Evolutionary conservation across 2,888 invertebrate species (phyloP), one percentile per base, ranked within the genome.

Genomic region (Malthinus flaveolus): DNA sequence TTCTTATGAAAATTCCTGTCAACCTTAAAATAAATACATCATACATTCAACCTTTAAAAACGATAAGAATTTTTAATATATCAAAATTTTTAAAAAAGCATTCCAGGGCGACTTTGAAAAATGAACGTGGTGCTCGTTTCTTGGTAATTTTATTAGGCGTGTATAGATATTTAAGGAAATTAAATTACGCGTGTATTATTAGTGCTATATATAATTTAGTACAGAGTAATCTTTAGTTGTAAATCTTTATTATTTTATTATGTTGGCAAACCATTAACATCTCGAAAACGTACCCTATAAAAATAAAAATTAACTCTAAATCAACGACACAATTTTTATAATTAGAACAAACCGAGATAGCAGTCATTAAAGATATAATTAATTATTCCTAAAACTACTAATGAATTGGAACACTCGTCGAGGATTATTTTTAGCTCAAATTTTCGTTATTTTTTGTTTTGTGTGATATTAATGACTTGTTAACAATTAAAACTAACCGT

Each of bases 181-280:
- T 56, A 61, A 61, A 61, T 61, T 61, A 61, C 56, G 61, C 61
- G 56, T 59, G 55, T 55, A 59, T 59, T 59, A 59, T 55, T 50
- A 39, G 13, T 46, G 50, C 50, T 46, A 50, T 55, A 55, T 59
- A 49, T 59, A 59, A 59, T 59, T 55, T 59, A 35, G 15, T 13
- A 42, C 13, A 15, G 39, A 12, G 12, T 35, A 53, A 55, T 54
- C 47, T 39, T 46, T 11, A 35, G 55, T 44, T 48, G 50, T 55
- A 59, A 59, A 59, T 59, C 55, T 55, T 50, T 46, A 55, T 59
- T 50, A 45, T 49, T 54, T 59, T 59, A 59, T 37, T 37, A 54
- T 55, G 33, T 46, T 54, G 46, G 37, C 49, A 54, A 59, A 42
- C 23, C 46, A 31, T 31, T 32, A 31, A 32, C 46, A 32, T 12